Conservation (phyloP, 2,113 vertebrate species). For the Paraplagusia blochii region DNA sequence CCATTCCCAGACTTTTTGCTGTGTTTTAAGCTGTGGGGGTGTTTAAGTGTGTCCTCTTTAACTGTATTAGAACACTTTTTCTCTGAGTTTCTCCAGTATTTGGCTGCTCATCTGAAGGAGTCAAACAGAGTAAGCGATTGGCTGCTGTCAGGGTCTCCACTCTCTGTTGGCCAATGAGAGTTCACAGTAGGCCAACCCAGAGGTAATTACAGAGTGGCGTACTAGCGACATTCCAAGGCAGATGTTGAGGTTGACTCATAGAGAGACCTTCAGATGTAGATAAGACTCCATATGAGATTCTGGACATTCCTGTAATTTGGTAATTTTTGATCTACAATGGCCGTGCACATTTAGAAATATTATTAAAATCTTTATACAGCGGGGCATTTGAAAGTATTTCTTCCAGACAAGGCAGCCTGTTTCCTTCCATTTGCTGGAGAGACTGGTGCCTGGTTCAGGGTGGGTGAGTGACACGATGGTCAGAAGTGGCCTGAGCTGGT, state of each 20-base stretch:
- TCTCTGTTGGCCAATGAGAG: slow-evolving; percentile 41
- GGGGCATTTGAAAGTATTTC: background rate
- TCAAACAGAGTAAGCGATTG: slow-evolving; percentile 19
- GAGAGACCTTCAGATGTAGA: slow-evolving; percentile 20
- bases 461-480: slow-evolving; percentile 26
- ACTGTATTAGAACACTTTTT: slow-evolving; percentile 50
- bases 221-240: slow-evolving; percentile 65
- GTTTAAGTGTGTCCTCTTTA: slow-evolving; percentile 36
- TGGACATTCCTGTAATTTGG: background rate
- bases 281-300: background rate
- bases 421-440: background rate
- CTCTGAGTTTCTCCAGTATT: slow-evolving; percentile 44
- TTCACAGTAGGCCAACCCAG: slow-evolving; percentile 1
- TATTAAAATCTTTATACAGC: no score
- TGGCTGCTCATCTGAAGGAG: slow-evolving; percentile 30
- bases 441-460: slow-evolving; percentile 33
- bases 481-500: slow-evolving; percentile 39
- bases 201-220: slow-evolving; percentile 66
- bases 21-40: background rate
- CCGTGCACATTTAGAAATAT: no score
- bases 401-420: background rate
- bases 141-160: slow-evolving; percentile 6
- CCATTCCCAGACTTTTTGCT: slow-evolving; percentile 37
- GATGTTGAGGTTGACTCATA: slow-evolving; percentile 36
- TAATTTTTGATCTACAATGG: no score